Conservation (phyloP, 1,140 invertebrate species). For the Agrilus planipennis region DNA sequence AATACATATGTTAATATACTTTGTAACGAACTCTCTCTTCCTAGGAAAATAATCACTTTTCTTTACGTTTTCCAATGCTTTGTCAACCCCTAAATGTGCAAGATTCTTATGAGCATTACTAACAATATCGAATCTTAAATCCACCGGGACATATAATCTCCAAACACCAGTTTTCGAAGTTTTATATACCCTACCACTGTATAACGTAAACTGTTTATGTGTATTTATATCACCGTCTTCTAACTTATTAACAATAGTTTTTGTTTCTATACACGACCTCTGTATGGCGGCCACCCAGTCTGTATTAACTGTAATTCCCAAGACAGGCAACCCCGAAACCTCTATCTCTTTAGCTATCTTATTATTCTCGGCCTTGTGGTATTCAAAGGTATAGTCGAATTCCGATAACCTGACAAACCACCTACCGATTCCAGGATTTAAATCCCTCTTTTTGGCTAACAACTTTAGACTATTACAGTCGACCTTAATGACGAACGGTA, state of each 20-base stretch:
- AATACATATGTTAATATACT: constrained; percentile 1
- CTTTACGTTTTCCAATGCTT: not conserved
- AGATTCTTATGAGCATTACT: constrained; percentile 1
- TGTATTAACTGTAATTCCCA: constrained; percentile 9
- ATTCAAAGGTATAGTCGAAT: constrained; percentile 13
- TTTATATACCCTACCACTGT: not conserved
- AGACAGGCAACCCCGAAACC: constrained; percentile 3
- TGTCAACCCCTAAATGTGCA: constrained; percentile 4
- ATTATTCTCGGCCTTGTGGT: constrained; percentile 10
- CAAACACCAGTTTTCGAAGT: not conserved
- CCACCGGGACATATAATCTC: not conserved
- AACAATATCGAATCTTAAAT: constrained; percentile 3
- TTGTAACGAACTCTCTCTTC: constrained; percentile 1
- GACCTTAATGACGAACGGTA: constrained; percentile 10
- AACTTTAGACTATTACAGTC: constrained; percentile 18
- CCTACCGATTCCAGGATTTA: constrained; percentile 16
- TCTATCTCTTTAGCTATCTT: constrained; percentile 2
- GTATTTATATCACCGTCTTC: constrained; percentile 3
- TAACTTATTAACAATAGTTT: constrained; percentile 1
- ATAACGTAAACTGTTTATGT: constrained; percentile 4
- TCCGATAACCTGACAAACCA: constrained; percentile 19
- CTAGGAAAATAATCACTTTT: constrained; percentile 5
- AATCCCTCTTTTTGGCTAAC: constrained; percentile 12
- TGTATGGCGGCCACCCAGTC: constrained; percentile 10
- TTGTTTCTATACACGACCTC: constrained; percentile 3